These are phyloP conservation scores for Chaenogobius annularis DNA, from an alignment of 2,113 vertebrate species.

Conservation along the genomic window DNA sequence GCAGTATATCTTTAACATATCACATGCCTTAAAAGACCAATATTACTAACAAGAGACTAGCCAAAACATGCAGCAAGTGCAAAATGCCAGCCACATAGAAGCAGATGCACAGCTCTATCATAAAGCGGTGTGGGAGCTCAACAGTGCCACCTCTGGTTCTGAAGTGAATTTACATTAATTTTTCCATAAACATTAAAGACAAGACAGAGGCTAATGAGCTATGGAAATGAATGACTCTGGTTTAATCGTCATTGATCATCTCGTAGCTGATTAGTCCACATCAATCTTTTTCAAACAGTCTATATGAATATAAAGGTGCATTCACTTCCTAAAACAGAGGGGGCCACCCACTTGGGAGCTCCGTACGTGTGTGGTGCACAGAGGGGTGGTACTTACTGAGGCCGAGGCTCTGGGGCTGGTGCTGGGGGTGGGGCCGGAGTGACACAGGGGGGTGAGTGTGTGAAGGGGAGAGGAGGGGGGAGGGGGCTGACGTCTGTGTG, in stretches of 20 bases:
- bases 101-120: conserved; percentile 45
- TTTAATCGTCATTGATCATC: neutral
- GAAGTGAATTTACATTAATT: neutral
- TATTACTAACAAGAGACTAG: neutral
- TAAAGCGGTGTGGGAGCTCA: neutral
- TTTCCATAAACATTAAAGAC: neutral
- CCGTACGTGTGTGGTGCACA: conserved; percentile 49
- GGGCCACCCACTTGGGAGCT: neutral
- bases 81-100: conserved; percentile 25
- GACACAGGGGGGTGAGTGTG: conserved; percentile 56
- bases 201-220: neutral
- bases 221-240: neutral
- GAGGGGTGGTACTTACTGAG: conserved; percentile 78
- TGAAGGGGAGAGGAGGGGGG: conserved; percentile 60
- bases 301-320: neutral
- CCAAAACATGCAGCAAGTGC: neutral
- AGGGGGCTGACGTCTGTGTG: conserved; percentile 75
- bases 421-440: conserved; percentile 67
- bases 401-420: conserved; percentile 76
- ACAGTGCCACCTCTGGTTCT: neutral
- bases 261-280: neutral
- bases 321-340: neutral
- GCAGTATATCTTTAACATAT: neutral
- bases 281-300: neutral
- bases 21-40: neutral